Percentiles rank a stretch among this genome's conserved stretches.
Conservation (phyloP, 2,888 invertebrate genomes). For the Ophion costatus region DNA sequence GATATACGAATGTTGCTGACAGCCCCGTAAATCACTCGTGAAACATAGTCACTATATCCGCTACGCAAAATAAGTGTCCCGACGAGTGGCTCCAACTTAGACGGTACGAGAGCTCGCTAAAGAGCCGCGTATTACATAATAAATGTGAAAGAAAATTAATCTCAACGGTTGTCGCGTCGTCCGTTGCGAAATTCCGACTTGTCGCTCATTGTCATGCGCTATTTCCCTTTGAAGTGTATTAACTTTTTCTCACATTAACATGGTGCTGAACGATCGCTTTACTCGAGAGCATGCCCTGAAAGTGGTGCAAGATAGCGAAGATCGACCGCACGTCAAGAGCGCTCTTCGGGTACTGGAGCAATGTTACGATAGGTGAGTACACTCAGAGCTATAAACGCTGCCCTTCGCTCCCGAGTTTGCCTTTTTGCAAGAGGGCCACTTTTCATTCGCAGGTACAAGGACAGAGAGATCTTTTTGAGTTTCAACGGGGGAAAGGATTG, state of each 20-base stretch:
- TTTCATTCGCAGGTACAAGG: constrained; percentile 86
- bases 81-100: too few relatives aligned
- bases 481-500: constrained; percentile 99
- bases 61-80: too few relatives aligned
- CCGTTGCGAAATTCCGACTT: neutral
- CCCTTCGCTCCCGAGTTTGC: neutral
- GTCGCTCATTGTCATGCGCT: neutral
- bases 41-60: neutral
- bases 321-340: constrained; percentile 71
- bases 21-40: constrained; percentile 19
- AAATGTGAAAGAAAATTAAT: neutral
- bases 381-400: neutral
- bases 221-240: neutral
- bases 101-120: too few relatives aligned
- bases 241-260: constrained; percentile 24
- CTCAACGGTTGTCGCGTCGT: neutral
- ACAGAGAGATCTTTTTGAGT: constrained; percentile 92
- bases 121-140: neutral
- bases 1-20: neutral
- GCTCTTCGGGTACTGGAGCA: constrained; percentile 76
- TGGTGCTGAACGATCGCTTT: constrained; percentile 70
- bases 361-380: constrained; percentile 78
- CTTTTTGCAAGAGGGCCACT: neutral
- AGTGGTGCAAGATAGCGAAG: constrained; percentile 70
- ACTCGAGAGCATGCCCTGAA: constrained; percentile 70